Evolutionary conservation across 2,797 vertebrate species (phyloP), one percentile per base, ranked within the genome.

Genomic region (Sphenopsis melanotis): DNA sequence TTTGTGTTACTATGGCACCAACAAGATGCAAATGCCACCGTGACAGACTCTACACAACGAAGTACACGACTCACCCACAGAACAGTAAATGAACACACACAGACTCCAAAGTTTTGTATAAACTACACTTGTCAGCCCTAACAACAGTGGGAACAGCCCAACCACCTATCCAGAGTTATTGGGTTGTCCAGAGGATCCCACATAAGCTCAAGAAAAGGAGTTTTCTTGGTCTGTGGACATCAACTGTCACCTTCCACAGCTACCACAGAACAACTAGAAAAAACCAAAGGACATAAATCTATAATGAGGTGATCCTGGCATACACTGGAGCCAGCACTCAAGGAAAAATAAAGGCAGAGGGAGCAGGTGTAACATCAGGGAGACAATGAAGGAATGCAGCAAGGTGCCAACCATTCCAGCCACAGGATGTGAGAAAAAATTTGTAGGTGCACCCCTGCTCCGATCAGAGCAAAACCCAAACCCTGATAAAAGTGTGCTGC

Each of bases 1-100:
- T 87, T 90, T 93, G 61, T 60, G 86, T 90, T 88, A 76, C 88
- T 80, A 81, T 71, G 36, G 76, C 86, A 88, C 61, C 75, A 90
- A 71, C 61, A 89, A 93, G 74, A 64, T n/a, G 15, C 74, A 90
- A 92, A 82, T 66, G 74, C 81, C 78, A 64, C 46, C 2, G 19
- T 75, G 85, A 90, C 66, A 49, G 57, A 86, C 92, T 87, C 76
- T 26, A 70, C 68, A 49, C 41, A 44, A 78, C 34, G 1, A 50
- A 83, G 61, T 15, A 12, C 69, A 68, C 74, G 27, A 10, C 52
- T 69, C 75, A 63, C 23, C 26, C 75, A 74, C 42, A 60, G 77
- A 88, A 46, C 16, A 57, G 61, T 9, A 41, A 46, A 39, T 23
- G 65, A 69, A 65, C 14, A 81, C 39, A 78, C 42, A 19, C 17